Evolutionary conservation across 1,140 invertebrate species (phyloP).

Genomic region (Drosophila parabipectinata): DNA sequence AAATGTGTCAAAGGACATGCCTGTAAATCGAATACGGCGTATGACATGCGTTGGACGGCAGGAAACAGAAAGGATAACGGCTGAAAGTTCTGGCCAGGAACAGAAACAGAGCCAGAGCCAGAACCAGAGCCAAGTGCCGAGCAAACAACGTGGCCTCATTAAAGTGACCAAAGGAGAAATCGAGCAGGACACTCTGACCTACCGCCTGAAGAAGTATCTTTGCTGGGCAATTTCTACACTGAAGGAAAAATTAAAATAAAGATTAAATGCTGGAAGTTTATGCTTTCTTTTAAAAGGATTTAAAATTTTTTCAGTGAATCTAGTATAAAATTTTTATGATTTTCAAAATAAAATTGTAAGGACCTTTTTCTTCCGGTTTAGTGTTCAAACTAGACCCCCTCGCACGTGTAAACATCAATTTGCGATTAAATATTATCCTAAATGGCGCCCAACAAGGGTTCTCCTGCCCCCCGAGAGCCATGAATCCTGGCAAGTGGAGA

Average conservation of each 20-base stretch:
- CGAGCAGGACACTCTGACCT: constrained; percentile 1
- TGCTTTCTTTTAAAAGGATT: too few species aligned
- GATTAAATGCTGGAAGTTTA: neutral
- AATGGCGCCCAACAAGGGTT: constrained; percentile 21
- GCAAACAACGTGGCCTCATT: constrained; percentile 33
- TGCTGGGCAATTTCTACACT: neutral
- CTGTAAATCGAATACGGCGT: constrained; percentile 11
- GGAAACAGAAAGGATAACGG: constrained; percentile 32
- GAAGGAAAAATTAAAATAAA: neutral
- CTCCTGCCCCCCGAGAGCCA: neutral
- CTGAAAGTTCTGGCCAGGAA: neutral
- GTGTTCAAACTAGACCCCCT: constrained; percentile 5
- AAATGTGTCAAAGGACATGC: constrained; percentile 34
- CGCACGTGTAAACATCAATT: constrained; percentile 59
- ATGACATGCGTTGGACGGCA: constrained; percentile 21
- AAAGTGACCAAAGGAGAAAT: constrained; percentile 8
- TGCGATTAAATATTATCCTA: constrained; percentile 62
- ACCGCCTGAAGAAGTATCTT: constrained; percentile 2
- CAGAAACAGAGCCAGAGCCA: neutral
- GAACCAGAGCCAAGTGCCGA: constrained; percentile 29
- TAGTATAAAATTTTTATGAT: too few species aligned
- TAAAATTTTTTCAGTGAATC: too few species aligned
- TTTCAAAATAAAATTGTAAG: too few species aligned
- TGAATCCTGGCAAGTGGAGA: neutral
- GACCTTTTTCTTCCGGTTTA: neutral